Evolutionary conservation across 2,797 vertebrate species (phyloP).

Genomic region (Bucorvus abyssinicus): DNA sequence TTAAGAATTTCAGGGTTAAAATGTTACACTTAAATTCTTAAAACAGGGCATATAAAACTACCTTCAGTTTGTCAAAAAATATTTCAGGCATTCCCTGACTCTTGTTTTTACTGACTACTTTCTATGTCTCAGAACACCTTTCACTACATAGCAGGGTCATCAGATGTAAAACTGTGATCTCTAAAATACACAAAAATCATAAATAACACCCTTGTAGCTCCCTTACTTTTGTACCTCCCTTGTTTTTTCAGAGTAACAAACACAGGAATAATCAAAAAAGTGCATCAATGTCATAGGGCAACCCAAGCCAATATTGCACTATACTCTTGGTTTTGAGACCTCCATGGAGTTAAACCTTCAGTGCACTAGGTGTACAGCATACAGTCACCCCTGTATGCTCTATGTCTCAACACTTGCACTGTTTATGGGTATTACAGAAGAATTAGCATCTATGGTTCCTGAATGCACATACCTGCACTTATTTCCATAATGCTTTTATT

Average conservation of each 20-base stretch:
- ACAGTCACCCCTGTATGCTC: neutral
- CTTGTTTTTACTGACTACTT: neutral
- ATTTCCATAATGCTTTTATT: neutral
- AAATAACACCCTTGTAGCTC: neutral
- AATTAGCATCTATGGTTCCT: neutral
- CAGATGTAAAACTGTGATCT: neutral
- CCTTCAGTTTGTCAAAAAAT: neutral
- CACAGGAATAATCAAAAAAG: neutral
- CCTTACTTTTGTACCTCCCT: too few relatives aligned
- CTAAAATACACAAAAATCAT: neutral
- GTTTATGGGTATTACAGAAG: neutral
- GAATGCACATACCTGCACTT: neutral
- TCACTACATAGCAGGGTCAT: neutral
- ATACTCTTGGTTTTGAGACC: neutral
- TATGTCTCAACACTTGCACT: neutral
- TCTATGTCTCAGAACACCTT: neutral
- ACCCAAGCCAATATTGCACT: neutral
- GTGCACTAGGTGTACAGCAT: too few relatives aligned
- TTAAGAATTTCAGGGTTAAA: neutral
- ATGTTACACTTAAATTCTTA: neutral
- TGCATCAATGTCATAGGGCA: neutral
- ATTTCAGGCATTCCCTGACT: neutral
- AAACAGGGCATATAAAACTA: neutral
- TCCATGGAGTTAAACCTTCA: neutral
- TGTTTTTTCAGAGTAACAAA: neutral